Conservation (phyloP, 1,140 invertebrate species). For the Drosophila gunungcola region DNA sequence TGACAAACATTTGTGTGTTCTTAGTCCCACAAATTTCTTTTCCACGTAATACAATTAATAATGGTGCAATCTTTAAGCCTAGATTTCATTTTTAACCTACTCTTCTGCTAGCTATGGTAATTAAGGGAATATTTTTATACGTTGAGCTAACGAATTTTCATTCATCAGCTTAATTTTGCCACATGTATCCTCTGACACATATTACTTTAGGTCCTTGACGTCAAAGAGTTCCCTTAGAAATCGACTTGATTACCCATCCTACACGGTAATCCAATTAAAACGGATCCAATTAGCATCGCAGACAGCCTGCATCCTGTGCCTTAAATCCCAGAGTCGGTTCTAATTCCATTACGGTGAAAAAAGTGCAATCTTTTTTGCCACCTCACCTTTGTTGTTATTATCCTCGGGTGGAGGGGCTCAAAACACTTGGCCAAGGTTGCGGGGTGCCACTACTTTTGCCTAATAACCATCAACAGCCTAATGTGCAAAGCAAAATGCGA, state of each 20-base stretch:
- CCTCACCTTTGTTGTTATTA: slow-evolving; percentile 22
- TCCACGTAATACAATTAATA: no score
- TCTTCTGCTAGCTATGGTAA: background rate
- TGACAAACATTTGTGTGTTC: no score
- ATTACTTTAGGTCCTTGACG: background rate
- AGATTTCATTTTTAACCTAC: background rate
- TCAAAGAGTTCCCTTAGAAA: slow-evolving; percentile 28
- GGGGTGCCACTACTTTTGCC: slow-evolving; percentile 58
- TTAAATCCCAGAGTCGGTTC: slow-evolving; percentile 35
- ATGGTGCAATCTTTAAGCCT: no score
- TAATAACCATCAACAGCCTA: slow-evolving; percentile 66
- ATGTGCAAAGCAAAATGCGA: slow-evolving; percentile 43
- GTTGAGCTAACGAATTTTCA: background rate
- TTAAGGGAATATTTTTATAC: background rate
- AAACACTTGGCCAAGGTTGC: slow-evolving; percentile 35
- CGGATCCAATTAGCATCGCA: slow-evolving; percentile 68
- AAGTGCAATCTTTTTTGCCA: slow-evolving; percentile 58
- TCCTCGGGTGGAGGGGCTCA: slow-evolving; percentile 9
- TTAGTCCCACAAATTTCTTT: no score
- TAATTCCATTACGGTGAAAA: slow-evolving; percentile 69
- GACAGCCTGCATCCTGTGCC: slow-evolving; percentile 33
- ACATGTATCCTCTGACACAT: background rate
- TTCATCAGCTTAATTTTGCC: background rate
- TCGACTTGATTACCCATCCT: slow-evolving; percentile 35
- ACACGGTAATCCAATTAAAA: slow-evolving; percentile 60